Evolutionary conservation across 1,140 invertebrate genomes (phyloP).

Genomic region (Orchestia grillus): DNA sequence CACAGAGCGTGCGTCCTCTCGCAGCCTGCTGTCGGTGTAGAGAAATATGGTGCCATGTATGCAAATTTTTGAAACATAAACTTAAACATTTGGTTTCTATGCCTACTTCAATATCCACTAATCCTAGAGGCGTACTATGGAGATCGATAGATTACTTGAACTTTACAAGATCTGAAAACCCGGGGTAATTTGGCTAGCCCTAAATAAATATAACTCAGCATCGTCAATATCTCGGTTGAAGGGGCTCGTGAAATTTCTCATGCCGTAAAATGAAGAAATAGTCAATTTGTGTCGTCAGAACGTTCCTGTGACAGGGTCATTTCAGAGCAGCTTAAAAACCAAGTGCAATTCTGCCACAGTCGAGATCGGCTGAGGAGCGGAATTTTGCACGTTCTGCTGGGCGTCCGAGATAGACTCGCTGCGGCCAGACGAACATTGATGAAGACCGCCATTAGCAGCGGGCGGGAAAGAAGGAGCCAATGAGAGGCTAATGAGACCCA

Average conservation of each 20-base stretch:
- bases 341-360: neutral
- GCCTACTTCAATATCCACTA: neutral
- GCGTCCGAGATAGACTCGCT: neutral
- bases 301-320: neutral
- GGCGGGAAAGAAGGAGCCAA: conserved; percentile 1
- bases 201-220: neutral
- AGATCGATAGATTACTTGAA: neutral
- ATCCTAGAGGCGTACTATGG: neutral
- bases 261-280: neutral
- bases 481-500: conserved; percentile 44
- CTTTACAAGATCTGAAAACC: neutral
- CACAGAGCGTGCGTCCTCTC: too few species aligned
- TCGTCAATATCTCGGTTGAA: neutral
- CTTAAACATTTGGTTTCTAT: too few species aligned
- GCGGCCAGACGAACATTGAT: conserved; percentile 10
- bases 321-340: neutral
- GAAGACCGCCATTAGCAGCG: conserved; percentile 24
- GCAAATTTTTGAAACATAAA: too few species aligned
- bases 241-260: neutral
- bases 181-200: neutral
- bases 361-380: too few species aligned
- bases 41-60: too few species aligned
- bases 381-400: neutral
- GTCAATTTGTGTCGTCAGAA: neutral
- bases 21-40: too few species aligned